A percentile compares a stretch with the other conserved stretches of the same genome.
These are phyloP conservation scores for Liasis olivaceus DNA, from an alignment of 2,797 vertebrate species.

Conservation along the genomic window DNA sequence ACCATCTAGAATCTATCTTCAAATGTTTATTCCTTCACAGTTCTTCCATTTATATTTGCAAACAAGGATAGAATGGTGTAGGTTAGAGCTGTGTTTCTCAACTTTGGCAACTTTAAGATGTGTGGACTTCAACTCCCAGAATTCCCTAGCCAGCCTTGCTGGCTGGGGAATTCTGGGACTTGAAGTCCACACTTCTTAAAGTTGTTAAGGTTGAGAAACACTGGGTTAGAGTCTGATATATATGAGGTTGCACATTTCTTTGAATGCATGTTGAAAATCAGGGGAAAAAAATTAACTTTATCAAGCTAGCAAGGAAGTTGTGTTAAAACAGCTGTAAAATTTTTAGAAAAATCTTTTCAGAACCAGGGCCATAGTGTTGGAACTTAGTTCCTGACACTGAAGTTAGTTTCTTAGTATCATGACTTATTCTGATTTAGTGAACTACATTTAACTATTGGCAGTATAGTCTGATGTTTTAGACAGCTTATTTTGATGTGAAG, in stretches of 20 bases:
- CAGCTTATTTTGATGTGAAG: slow-evolving; percentile 11
- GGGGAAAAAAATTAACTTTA: background rate
- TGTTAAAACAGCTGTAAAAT: background rate
- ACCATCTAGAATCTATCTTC: slow-evolving; percentile 9
- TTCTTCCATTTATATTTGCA: background rate
- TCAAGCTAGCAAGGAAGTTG: background rate
- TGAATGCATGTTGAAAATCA: background rate
- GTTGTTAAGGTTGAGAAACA: too few relatives aligned
- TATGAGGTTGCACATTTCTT: background rate
- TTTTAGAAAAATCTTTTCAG: background rate
- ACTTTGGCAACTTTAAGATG: too few relatives aligned
- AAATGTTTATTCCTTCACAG: background rate
- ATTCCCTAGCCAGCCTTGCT: too few relatives aligned
- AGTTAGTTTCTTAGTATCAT: background rate
- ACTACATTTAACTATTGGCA: slow-evolving; percentile 1
- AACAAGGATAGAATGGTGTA: background rate
- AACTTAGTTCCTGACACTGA: background rate
- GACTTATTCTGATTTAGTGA: background rate
- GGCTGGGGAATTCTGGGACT: too few relatives aligned
- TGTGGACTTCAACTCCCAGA: too few relatives aligned
- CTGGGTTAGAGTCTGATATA: background rate
- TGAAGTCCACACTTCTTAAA: too few relatives aligned
- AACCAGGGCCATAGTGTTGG: background rate
- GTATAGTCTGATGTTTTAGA: background rate
- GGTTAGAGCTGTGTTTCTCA: background rate